Conservation (phyloP, 2,113 vertebrate species). For the Cinclus cinclus region DNA sequence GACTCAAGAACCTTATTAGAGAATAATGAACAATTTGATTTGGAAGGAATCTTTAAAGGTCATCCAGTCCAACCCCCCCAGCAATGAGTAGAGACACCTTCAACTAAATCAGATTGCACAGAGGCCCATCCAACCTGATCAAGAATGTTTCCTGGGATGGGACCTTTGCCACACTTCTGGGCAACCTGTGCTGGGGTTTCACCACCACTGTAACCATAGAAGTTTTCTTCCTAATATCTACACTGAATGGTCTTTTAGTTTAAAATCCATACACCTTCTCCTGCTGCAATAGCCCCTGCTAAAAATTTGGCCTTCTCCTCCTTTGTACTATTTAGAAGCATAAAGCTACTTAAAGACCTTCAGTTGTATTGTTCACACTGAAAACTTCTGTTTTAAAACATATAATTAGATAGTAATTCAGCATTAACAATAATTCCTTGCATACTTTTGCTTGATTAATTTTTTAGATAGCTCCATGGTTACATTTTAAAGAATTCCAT, state of each 20-base stretch:
- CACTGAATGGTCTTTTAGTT: background rate
- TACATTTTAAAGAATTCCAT: background rate
- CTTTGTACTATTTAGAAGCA: background rate
- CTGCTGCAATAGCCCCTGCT: accelerated
- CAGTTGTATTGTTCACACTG: background rate
- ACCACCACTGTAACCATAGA: accelerated
- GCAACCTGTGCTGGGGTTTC: background rate
- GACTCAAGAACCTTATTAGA: background rate
- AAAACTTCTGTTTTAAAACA: background rate
- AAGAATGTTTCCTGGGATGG: background rate
- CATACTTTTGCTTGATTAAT: background rate
- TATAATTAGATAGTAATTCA: background rate
- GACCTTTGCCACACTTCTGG: no score
- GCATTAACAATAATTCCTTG: background rate
- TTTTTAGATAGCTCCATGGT: background rate
- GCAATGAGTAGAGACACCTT: background rate
- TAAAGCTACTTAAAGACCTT: background rate
- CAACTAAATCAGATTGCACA: background rate
- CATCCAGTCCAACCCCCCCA: background rate
- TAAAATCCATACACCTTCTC: background rate
- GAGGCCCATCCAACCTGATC: accelerated
- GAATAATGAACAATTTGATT: background rate
- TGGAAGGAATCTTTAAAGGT: background rate
- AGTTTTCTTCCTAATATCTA: background rate
- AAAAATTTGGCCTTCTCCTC: background rate